phyloP scores from a whole-genome alignment of 2,888 invertebrate genomes.

The Eueremaeus valkanovi region DNA sequence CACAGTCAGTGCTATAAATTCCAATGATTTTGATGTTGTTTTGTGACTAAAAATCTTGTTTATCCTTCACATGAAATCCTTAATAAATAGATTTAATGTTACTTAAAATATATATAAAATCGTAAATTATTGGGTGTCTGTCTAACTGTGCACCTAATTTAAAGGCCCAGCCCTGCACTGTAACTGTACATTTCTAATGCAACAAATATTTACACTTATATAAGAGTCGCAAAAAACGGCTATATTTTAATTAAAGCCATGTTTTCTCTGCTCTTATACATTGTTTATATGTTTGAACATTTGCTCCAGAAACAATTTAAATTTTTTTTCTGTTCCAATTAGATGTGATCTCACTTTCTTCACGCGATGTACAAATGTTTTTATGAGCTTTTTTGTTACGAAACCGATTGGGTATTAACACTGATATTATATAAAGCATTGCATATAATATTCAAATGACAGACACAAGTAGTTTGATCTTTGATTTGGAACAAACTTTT shows the following conservation, averaged over 20 bases:
- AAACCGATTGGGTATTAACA: not conserved
- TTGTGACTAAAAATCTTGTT: not conserved
- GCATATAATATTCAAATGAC: not conserved
- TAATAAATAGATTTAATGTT: too few species aligned
- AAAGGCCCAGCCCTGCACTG: not conserved
- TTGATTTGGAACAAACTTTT: not conserved
- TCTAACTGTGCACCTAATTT: not conserved
- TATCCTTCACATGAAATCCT: not conserved
- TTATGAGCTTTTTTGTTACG: not conserved
- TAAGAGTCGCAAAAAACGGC: too few species aligned
- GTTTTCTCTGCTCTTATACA: not conserved
- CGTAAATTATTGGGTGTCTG: not conserved
- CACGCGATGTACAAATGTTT: not conserved
- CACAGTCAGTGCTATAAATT: not conserved
- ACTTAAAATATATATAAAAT: not conserved
- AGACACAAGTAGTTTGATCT: conserved; percentile 1
- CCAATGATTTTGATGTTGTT: not conserved
- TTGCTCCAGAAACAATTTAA: not conserved
- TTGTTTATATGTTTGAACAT: not conserved
- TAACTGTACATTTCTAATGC: too few species aligned
- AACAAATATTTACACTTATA: too few species aligned
- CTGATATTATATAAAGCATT: not conserved
- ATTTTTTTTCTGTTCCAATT: not conserved
- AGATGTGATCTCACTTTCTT: conserved; percentile 29
- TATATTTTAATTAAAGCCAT: not conserved